These are phyloP conservation scores for Heliconius melpomene DNA, from an alignment of 1,140 invertebrate species.

Conservation along the genomic window DNA sequence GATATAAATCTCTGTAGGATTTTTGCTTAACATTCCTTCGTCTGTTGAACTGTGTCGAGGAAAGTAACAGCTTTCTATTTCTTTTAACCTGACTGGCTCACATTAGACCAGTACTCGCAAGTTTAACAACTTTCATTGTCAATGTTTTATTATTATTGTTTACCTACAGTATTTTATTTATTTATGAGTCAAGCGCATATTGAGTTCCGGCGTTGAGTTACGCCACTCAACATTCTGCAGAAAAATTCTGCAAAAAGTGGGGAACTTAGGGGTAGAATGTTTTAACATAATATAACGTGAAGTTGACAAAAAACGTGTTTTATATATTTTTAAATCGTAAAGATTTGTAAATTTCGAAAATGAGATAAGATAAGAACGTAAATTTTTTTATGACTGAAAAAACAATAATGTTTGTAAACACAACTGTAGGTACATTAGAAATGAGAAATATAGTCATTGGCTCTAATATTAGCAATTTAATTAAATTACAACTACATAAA, in stretches of 20 bases:
- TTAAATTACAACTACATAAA: background rate
- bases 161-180: background rate
- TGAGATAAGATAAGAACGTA: background rate
- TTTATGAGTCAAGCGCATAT: no score
- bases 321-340: background rate
- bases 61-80: constrained; percentile 28
- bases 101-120: background rate
- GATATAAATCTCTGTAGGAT: background rate
- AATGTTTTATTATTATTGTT: background rate
- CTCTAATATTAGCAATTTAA: background rate
- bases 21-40: constrained; percentile 11
- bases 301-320: no score
- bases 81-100: constrained; percentile 15
- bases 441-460: background rate
- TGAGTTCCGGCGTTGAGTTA: no score
- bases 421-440: background rate
- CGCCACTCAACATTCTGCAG: no score
- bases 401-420: background rate
- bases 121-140: background rate
- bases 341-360: background rate
- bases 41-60: constrained; percentile 28
- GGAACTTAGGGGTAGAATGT: no score
- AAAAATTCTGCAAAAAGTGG: no score
- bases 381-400: background rate
- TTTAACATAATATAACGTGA: no score